Evolutionary conservation across 2,797 vertebrate genomes (phyloP).

Genomic region (Salmo trutta): DNA sequence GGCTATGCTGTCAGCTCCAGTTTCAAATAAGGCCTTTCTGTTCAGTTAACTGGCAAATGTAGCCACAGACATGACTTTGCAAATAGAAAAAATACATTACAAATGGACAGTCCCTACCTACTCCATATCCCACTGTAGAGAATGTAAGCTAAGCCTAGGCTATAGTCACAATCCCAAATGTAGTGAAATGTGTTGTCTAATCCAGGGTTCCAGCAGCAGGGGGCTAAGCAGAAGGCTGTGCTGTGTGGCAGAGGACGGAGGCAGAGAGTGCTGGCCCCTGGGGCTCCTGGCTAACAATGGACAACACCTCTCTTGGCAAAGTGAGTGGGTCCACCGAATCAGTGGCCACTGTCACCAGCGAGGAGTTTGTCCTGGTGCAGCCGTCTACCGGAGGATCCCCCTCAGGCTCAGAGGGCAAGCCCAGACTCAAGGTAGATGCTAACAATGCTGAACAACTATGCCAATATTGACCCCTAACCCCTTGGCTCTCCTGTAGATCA

Average conservation of each 20-base stretch:
- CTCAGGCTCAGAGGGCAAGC: conserved; percentile 82
- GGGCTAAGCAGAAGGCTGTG: conserved; percentile 13
- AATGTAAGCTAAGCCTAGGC: too few species aligned
- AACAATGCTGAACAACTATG: too few species aligned
- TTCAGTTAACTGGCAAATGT: too few species aligned
- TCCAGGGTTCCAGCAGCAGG: conserved; percentile 35
- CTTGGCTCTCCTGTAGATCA: too few species aligned
- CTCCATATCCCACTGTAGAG: background rate
- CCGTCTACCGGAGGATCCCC: conserved; percentile 76
- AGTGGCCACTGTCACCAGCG: conserved; percentile 86
- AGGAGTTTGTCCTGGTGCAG: conserved; percentile 93
- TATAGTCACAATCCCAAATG: background rate
- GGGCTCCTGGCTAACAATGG: conserved; percentile 76
- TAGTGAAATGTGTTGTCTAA: background rate
- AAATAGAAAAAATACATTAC: background rate
- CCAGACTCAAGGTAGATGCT: conserved; percentile 50
- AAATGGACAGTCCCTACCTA: background rate
- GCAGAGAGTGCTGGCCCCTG: conserved; percentile 26
- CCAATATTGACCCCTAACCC: too few species aligned
- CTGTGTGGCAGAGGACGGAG: conserved; percentile 43
- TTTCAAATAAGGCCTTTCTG: background rate
- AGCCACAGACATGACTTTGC: background rate
- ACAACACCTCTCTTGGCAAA: conserved; percentile 85
- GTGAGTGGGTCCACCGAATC: conserved; percentile 85
- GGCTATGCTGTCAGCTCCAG: background rate